Base-by-base conservation (phyloP, 2,797 vertebrate species). In the Gallinago stenura region DNA sequence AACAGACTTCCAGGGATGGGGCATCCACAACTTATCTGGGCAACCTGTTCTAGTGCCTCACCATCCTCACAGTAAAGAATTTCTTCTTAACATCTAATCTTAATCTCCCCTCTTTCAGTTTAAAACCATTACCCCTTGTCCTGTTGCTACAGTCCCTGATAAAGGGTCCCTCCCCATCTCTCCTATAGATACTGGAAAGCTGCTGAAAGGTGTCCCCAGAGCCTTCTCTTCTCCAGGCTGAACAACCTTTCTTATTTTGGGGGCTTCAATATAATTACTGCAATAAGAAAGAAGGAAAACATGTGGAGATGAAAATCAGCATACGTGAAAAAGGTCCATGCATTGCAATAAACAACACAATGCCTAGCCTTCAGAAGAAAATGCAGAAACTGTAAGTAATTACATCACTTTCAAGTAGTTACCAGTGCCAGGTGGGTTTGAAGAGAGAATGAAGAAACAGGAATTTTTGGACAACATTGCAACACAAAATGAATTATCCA, bases 401-500 rank as follows among this genome's bases (percentile, higher is more conserved):
- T 94, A 57, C 50, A 81, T 53, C 16, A 75, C 4, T 6, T 83
- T 77, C 11, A 22, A 53, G n/a, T 65, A 89, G 53, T 93, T 64
- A 71, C 33, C 1, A 1, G 31, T 89, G 79, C 76, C 85, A 90
- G 53, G 20, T 91, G 60, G 77, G 26, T 61, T 56, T 73, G n/a
- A 87, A 69, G 56, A 72, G 26, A 68, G 62, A 76, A 82, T 39
- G 46, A 80, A 95, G 57, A 81, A 91, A 80, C 7, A 64, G 43
- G 39, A 91, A 68, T 28, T 87, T 92, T 69, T 89, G 81, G 45
- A 84, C 6, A 10, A 68, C 45, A 50, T 84, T 90, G 66, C 37
- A 78, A 68, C 53, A 79, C 77, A 94, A 95, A 58, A 90, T 82
- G 30, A 94, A 94, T 87, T 85, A 92, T n/a, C 35, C 48, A 64